Conservation (phyloP, 1,140 invertebrate species). For the Pseudomyrmex sp. region DNA sequence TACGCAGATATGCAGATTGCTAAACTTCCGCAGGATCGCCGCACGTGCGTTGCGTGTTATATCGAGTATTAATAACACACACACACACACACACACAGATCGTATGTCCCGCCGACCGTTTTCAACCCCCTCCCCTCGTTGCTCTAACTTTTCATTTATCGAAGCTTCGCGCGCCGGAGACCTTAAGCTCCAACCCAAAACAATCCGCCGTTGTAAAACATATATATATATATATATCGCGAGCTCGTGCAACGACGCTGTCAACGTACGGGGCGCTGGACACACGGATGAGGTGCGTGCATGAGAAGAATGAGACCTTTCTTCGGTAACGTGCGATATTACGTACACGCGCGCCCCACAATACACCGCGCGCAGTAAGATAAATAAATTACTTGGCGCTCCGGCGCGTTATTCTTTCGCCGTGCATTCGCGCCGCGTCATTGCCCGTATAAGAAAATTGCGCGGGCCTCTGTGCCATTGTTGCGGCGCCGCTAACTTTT, state of each 20-base stretch:
- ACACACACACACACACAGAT: too few species aligned
- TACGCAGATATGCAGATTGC: conserved; percentile 50
- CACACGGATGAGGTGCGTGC: background rate
- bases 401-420: background rate
- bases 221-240: background rate
- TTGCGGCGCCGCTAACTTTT: conserved; percentile 26
- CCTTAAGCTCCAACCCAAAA: conserved; percentile 1
- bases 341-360: background rate
- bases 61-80: conserved; percentile 61
- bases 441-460: conserved; percentile 15
- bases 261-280: background rate
- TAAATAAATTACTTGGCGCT: conserved; percentile 43
- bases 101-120: conserved; percentile 21
- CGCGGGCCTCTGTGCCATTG: conserved; percentile 6
- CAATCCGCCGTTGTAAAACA: conserved; percentile 3
- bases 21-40: conserved; percentile 59
- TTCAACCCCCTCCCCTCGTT: conserved; percentile 21
- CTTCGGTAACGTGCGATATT: conserved; percentile 6
- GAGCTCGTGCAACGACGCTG: background rate
- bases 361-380: background rate
- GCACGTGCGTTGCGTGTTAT: conserved; percentile 63
- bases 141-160: conserved; percentile 38
- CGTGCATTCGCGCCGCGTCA: conserved; percentile 33
- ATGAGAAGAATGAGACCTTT: conserved; percentile 46
- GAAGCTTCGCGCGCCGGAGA: background rate